These are phyloP conservation scores for Galerucella calmariensis DNA, from an alignment of 2,888 invertebrate genomes.

Conservation along the genomic window DNA sequence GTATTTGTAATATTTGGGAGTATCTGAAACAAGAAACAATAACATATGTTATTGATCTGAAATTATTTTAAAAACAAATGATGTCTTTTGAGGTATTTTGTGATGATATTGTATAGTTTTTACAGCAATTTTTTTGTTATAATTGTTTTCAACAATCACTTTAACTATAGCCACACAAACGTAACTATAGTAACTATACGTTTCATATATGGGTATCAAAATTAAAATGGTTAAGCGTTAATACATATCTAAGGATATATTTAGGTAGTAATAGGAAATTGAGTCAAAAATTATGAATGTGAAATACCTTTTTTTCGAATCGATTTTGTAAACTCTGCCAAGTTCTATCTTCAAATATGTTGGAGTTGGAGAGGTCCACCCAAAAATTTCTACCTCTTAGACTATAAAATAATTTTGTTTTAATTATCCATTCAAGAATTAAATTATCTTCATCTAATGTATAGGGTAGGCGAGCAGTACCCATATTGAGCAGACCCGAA, in stretches of 20 bases:
- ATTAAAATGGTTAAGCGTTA: neutral
- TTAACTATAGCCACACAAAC: too few species aligned
- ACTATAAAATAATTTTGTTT: neutral
- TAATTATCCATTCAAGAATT: slow-evolving; percentile 6
- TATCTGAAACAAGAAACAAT: neutral
- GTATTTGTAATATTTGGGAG: slow-evolving; percentile 11
- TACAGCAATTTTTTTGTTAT: too few species aligned
- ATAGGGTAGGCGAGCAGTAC: neutral
- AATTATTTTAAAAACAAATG: too few species aligned
- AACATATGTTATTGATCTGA: neutral
- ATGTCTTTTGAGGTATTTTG: too few species aligned
- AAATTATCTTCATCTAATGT: slow-evolving; percentile 8
- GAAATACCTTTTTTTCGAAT: slow-evolving; percentile 12
- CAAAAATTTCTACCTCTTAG: slow-evolving; percentile 5
- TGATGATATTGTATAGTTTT: too few species aligned
- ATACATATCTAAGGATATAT: neutral
- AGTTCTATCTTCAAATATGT: neutral
- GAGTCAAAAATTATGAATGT: neutral
- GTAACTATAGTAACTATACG: too few species aligned
- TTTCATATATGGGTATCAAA: too few species aligned
- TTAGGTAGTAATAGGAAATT: neutral
- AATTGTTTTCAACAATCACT: too few species aligned
- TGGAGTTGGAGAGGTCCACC: neutral
- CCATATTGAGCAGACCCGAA: too few species aligned
- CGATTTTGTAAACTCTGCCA: slow-evolving; percentile 10